Base-by-base conservation (phyloP, 2,888 invertebrate species). In the Macrophya alboannulata region DNA sequence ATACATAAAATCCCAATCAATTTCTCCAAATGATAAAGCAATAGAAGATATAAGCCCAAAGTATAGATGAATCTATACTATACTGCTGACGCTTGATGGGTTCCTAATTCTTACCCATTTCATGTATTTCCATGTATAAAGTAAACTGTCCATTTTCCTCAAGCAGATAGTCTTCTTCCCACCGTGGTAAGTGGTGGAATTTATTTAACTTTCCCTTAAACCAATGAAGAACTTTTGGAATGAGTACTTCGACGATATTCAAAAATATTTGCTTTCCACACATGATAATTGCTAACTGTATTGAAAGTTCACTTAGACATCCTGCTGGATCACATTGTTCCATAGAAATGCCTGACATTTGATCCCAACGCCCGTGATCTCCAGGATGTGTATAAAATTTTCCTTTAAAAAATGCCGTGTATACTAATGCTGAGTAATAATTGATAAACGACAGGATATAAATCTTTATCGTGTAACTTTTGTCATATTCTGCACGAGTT, bases 221-320 rank as follows among this genome's bases (percentile, higher is more conserved):
- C 86, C 71, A 84, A 71, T 55, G 37, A 51, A 48, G 62, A 86
- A 94, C 95, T 94, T 92, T 95, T 95, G 95, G 95, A 74, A 93
- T 87, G 68, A 95, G 89, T 37, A 95, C 91, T 89, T 95, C 95
- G 83, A 94, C 90, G 48, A 95, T 88, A 89, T 95, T 95, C 89
- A 94, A 94, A 85, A 93, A 86, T 59, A 95, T 90, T 88, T 95
- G 95, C 90, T 95, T 95, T 21, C 95, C 94, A 68, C 95, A 92
- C 94, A 95, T 95, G 87, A 95, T 95, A 84, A 95, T 94, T 21
- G 94, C 94, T 81, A 96, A 91, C 88, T 95, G 95, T 83, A 95
- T 94, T 88, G 94, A 94, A 51, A 96, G 90, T 89, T 96, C 95
- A 37, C 94, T 94, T 15, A 95, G 92, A 90, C 96, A 96, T 0